phyloP scores from a whole-genome alignment of 2,888 invertebrate genomes.

The Odontothrips loti region DNA sequence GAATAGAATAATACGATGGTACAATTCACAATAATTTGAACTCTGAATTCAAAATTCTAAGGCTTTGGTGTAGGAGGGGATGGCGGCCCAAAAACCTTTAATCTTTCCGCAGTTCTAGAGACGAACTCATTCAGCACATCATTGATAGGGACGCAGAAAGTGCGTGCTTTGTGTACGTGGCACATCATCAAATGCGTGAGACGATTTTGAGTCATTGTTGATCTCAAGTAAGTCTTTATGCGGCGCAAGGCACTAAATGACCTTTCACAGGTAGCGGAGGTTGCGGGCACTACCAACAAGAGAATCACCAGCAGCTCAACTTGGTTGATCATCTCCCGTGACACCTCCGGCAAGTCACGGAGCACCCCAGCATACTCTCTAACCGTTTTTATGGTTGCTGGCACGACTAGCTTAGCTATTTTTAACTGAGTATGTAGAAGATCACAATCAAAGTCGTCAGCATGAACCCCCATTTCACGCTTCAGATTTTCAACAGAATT shows the following conservation, averaged over 20 bases:
- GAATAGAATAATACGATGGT: too few relatives aligned
- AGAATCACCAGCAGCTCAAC: neutral
- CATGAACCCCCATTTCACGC: neutral
- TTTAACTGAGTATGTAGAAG: neutral
- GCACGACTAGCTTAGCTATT: neutral
- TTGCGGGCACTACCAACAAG: conserved; percentile 27
- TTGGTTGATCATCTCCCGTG: neutral
- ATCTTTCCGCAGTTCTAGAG: neutral
- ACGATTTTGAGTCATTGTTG: conserved; percentile 30
- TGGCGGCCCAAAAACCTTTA: neutral
- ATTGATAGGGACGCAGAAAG: neutral
- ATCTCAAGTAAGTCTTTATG: conserved; percentile 27
- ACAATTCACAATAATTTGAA: too few relatives aligned
- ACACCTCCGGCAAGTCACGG: neutral
- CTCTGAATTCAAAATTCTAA: too few relatives aligned
- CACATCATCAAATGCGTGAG: conserved; percentile 15
- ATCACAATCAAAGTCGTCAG: neutral
- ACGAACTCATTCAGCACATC: neutral
- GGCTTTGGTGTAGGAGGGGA: too few relatives aligned
- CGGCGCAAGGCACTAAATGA: conserved; percentile 20
- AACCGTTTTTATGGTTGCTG: neutral
- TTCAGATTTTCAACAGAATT: neutral
- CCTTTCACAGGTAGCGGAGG: conserved; percentile 28
- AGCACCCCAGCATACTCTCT: neutral
- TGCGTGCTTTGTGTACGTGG: neutral